phyloP scores from a whole-genome alignment of 2,888 invertebrate species.

The Caenorhabditis afra region DNA sequence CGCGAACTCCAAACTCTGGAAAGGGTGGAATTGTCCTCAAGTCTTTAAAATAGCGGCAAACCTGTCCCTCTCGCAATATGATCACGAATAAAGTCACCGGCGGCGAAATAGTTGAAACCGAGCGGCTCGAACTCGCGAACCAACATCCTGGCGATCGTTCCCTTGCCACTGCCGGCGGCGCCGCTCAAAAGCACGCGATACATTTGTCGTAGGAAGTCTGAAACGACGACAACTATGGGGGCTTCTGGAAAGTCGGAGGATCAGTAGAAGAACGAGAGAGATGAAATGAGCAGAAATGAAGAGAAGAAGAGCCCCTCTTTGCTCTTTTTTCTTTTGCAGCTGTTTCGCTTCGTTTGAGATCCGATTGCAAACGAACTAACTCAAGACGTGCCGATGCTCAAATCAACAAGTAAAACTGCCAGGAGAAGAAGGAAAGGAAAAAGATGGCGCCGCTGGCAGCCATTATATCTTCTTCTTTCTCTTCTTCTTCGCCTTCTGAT shows the following conservation, averaged over 20 bases:
- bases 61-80: slow-evolving; percentile 67
- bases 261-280: neutral
- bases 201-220: slow-evolving; percentile 37
- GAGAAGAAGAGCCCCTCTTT: neutral
- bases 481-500: slow-evolving; percentile 1
- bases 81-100: slow-evolving; percentile 69
- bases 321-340: neutral
- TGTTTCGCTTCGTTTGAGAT: neutral
- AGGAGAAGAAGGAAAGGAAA: neutral
- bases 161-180: slow-evolving; percentile 68
- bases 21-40: slow-evolving; percentile 4
- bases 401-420: no score
- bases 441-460: slow-evolving; percentile 21
- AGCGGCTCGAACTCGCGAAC: slow-evolving; percentile 65
- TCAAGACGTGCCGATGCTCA: no score
- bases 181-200: slow-evolving; percentile 67
- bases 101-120: slow-evolving; percentile 64
- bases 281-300: neutral
- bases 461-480: slow-evolving; percentile 2
- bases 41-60: slow-evolving; percentile 12
- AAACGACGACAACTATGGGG: neutral
- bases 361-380: neutral
- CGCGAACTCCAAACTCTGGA: slow-evolving; percentile 68
- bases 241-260: neutral
- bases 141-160: slow-evolving; percentile 66